Evolutionary conservation across 1,140 invertebrate genomes (phyloP), one percentile per base, ranked within the genome.

Genomic region (Tetramorium parvispinum): DNA sequence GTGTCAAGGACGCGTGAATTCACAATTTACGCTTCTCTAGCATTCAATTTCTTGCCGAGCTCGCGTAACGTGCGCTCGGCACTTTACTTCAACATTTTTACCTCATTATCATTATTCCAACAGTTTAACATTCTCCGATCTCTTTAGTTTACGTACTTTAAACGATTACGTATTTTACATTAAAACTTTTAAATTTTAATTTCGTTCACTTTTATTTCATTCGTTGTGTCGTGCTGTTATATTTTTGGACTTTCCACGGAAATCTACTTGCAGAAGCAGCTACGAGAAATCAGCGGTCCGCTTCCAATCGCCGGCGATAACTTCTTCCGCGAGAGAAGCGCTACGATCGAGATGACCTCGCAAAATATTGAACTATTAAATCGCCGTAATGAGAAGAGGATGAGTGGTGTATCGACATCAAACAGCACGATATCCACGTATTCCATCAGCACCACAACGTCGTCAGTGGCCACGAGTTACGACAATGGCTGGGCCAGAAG

Each of bases 281-380:
- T 65, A 37, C 85, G 90, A 46, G 87, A 78, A 68, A 71, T 85
- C 32, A 85, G 85, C 18, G 79, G 46, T 3, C 79, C 68, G 43
- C 88, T 61, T 13, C 82, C 77, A 81, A 76, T 88, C 6, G 40
- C 85, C 51, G 85, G 89, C 13, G 92, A 93, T 10, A 93, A 94
- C 55, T 93, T 94, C 51, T 95, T 94, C 81, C 91, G 93, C 40
- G 94, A 94, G n/a, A 92, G 91, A 55, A 93, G 92, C 11, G 92
- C 94, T 4, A 95, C 94, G 16, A 95, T 95, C 73, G 95, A 95
- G 61, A 95, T 95, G 95, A 95, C 95, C 53, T 95, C 95, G 68
- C 93, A 93, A 73, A 95, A 95, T 85, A 94, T 95, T 2, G 94
- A 95, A 81, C 86, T 95, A 43, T 49, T 95, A n/a, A 95, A 94